phyloP scores from a whole-genome alignment of 2,888 invertebrate genomes.

The Drosophila prolongata region DNA sequence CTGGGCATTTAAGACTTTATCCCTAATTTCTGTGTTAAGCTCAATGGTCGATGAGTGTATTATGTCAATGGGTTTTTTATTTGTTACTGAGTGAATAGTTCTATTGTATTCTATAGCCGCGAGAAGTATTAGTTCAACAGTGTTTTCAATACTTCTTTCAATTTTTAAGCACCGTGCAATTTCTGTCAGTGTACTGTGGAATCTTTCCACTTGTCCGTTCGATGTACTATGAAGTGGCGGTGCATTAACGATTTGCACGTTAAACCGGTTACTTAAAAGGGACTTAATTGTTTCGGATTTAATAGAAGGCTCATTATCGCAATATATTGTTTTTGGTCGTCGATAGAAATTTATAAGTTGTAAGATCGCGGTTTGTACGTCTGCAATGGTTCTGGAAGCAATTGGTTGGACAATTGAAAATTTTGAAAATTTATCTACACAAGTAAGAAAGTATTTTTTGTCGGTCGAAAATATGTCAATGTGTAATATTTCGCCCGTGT shows the following conservation, averaged over 20 bases:
- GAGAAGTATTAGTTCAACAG: not conserved
- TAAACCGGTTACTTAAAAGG: not conserved
- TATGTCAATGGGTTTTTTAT: not conserved
- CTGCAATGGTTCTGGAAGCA: not conserved
- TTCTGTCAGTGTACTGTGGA: not conserved
- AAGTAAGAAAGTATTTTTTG: too few relatives aligned
- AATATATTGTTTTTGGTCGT: not conserved
- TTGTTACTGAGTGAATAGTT: too few relatives aligned
- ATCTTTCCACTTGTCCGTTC: not conserved
- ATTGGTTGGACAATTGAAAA: not conserved
- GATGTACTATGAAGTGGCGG: not conserved
- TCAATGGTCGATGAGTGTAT: not conserved
- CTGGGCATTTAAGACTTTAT: not conserved
- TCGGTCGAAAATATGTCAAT: too few relatives aligned
- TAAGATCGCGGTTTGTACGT: not conserved
- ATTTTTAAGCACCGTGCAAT: not conserved
- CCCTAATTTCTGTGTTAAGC: conserved; percentile 1
- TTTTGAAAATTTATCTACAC: not conserved
- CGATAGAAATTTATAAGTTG: not conserved
- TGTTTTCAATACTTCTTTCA: too few relatives aligned
- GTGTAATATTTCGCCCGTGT: too few relatives aligned
- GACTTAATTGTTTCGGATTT: not conserved
- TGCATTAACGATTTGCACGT: not conserved
- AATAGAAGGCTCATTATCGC: not conserved
- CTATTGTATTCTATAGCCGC: too few relatives aligned